Evolutionary conservation across 2,113 vertebrate genomes (phyloP).

Genomic region (Psephotus haematonotus): DNA sequence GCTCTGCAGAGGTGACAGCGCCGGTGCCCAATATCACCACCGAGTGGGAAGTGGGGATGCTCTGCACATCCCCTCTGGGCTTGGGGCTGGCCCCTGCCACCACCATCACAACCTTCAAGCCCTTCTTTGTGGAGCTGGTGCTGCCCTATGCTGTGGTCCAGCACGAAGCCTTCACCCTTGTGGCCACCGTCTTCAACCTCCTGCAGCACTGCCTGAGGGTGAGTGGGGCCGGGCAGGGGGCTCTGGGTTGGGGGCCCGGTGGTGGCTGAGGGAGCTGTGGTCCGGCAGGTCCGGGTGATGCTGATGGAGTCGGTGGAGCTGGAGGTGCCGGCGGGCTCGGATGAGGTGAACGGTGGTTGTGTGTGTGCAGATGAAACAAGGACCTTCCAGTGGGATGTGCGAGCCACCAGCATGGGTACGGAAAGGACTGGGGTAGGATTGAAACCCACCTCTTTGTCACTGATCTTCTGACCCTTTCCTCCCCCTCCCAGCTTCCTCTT

Average conservation of each 20-base stretch:
- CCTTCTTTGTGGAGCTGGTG: slow-evolving; percentile 79
- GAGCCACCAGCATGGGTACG: background rate
- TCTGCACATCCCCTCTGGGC: slow-evolving; percentile 76
- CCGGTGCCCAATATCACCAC: slow-evolving; percentile 49
- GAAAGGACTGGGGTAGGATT: background rate
- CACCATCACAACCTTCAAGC: slow-evolving; percentile 75
- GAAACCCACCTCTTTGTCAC: background rate
- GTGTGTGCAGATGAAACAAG: background rate
- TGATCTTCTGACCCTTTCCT: background rate
- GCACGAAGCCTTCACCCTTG: slow-evolving; percentile 76
- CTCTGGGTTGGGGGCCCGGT: background rate
- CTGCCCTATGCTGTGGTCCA: slow-evolving; percentile 78
- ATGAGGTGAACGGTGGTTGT: background rate
- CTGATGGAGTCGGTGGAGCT: background rate
- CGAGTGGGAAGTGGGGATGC: slow-evolving; percentile 74
- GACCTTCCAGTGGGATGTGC: background rate
- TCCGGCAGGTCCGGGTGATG: background rate
- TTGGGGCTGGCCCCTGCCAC: slow-evolving; percentile 75
- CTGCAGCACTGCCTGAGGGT: slow-evolving; percentile 81
- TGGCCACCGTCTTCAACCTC: slow-evolving; percentile 81
- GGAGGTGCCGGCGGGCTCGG: fast-evolving
- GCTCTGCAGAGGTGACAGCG: slow-evolving; percentile 41
- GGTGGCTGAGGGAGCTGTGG: background rate
- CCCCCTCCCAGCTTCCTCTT: background rate
- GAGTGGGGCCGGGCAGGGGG: background rate